Evolutionary conservation across 2,888 invertebrate genomes (phyloP).

Genomic region (Rhagium mordax): DNA sequence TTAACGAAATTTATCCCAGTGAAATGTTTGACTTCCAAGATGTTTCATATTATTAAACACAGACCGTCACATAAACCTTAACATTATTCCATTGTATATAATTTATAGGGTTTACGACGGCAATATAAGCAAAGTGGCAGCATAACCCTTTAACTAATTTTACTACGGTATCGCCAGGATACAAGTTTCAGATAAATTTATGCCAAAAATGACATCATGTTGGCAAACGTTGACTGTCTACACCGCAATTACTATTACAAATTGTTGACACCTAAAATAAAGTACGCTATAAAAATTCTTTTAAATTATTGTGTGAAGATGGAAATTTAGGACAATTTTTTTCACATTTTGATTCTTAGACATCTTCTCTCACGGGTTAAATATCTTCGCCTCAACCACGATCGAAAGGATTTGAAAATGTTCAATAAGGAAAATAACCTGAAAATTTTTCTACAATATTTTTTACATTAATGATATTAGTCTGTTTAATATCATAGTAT

Average conservation of each 20-base stretch:
- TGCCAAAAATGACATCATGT: neutral
- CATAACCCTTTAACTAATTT: slow-evolving; percentile 17
- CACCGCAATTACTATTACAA: neutral
- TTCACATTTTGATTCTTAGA: too few relatives aligned
- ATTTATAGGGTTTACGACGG: slow-evolving; percentile 30
- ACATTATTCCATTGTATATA: slow-evolving; percentile 14
- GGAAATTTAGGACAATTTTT: too few relatives aligned
- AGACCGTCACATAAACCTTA: slow-evolving; percentile 11
- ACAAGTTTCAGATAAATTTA: neutral
- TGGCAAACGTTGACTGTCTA: neutral
- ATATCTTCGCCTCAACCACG: too few relatives aligned
- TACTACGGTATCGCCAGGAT: neutral
- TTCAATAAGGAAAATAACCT: too few relatives aligned
- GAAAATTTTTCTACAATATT: too few relatives aligned
- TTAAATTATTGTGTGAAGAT: too few relatives aligned
- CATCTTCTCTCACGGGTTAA: too few relatives aligned
- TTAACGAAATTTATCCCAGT: neutral
- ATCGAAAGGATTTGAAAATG: too few relatives aligned
- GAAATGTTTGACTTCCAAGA: slow-evolving; percentile 24
- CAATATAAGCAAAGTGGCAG: slow-evolving; percentile 3
- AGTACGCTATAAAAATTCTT: neutral
- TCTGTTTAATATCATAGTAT: too few relatives aligned
- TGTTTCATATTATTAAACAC: slow-evolving; percentile 19
- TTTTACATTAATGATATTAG: too few relatives aligned
- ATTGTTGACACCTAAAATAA: neutral